These are phyloP conservation scores for Drosophila truncata DNA, from an alignment of 1,140 invertebrate genomes.

Conservation along the genomic window DNA sequence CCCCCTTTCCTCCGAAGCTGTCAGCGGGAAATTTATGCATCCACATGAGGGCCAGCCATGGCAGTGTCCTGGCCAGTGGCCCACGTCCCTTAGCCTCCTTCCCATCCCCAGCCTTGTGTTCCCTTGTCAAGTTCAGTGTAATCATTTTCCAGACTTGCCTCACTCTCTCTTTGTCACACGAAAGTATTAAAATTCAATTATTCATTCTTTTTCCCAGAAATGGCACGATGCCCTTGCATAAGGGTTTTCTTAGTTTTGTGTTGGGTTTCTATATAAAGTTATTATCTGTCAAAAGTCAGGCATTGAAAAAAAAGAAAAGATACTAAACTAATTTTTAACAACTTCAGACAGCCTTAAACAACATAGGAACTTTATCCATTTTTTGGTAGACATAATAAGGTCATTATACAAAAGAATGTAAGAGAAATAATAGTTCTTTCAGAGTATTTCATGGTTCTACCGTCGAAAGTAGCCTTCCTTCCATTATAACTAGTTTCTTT, in stretches of 20 bases:
- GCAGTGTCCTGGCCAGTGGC: not conserved
- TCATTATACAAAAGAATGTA: not conserved
- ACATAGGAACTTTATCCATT: too few relatives aligned
- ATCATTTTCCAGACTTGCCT: constrained; percentile 47
- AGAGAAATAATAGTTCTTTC: not conserved
- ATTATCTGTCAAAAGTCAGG: not conserved
- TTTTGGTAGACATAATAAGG: not conserved
- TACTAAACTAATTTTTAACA: not conserved
- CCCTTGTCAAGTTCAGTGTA: constrained; percentile 54
- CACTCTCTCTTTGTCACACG: constrained; percentile 16
- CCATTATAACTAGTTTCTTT: constrained; percentile 1
- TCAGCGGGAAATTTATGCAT: constrained; percentile 48
- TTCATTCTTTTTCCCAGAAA: constrained; percentile 16
- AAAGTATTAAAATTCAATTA: constrained; percentile 33
- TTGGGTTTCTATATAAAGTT: not conserved
- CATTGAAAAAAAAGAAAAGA: not conserved
- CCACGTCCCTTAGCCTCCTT: not conserved
- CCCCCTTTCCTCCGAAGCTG: constrained; percentile 17
- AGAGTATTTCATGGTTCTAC: not conserved
- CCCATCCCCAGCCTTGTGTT: constrained; percentile 1
- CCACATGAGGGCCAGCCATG: constrained; percentile 19
- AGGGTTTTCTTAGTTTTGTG: not conserved
- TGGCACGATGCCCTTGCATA: constrained; percentile 2
- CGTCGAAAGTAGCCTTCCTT: not conserved
- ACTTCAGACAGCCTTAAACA: not conserved